Base-by-base conservation (phyloP, 2,113 vertebrate species). In the Pao palembangensis region DNA sequence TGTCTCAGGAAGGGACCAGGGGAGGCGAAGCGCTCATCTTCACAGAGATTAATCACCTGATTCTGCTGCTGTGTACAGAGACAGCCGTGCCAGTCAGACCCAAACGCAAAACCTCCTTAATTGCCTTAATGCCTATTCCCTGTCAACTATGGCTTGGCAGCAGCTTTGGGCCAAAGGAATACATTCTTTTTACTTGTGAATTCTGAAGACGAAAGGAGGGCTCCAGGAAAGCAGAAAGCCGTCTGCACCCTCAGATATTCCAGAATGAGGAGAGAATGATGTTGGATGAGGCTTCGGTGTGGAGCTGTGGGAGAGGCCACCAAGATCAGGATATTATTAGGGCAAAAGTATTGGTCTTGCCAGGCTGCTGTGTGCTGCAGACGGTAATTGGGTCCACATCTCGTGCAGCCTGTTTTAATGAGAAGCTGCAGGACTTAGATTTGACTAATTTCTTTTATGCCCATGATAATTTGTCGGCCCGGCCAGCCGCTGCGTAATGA, bases 61-160 rank as follows among this genome's bases (percentile, higher is more conserved):
- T 78, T 55, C 77, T 31, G 66, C 76, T 71, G 79, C 77, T 77
- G 80, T 86, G 77, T 82, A 78, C 75, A 78, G 69, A 86, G 58
- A 43, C 73, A 63, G 69, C 61, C 71, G 70, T 62, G 58, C 53
- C 68, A 70, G 77, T 78, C 66, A 73, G 73, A 84, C 79, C 82
- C 78, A 78, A 80, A 85, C 76, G 82, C 81, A 80, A 85, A 87
- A 77, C 71, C 67, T 70, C 80, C 67, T 73, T 87, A 87, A 88
- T 89, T 86, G 68, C 81, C 67, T 82, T 80, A 85, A 84, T 85
- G 74, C 78, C 55, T 75, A 67, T 73, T 84, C 58, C 67, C 61
- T 71, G 71, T 82, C 75, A 78, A 69, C 78, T 55, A 58, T 66
- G 58, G 61, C 66, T 88, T 76, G 61, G 71, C 77, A 74, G 21